Base-by-base conservation (phyloP, 2,113 vertebrate species). In the Hystrix cristata region DNA sequence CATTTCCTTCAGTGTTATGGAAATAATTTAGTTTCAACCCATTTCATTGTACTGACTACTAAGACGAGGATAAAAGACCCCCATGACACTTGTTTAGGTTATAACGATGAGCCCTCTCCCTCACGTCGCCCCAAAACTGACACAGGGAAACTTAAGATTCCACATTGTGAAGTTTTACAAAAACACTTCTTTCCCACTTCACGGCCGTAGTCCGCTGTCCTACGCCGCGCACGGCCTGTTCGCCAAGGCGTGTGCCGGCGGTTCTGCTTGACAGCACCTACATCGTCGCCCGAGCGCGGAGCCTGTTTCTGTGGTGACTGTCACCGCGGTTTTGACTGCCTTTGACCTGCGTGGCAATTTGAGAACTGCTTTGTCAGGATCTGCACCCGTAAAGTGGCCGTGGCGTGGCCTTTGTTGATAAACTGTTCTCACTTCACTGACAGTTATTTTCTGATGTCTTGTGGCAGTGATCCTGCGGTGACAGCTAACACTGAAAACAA, bases 391-490 rank as follows among this genome's bases (percentile, higher is more conserved):
- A 88, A 97, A 97, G 71, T 90, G 90, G 81, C 88, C 94, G 57
- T 87, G 55, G 80, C 51, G 0, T 69, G 96, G 96, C 95, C 97
- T 97, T 94, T 97, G 96, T 95, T 95, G 94, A 97, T 97, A 96
- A 97, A 97, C 94, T 97, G 90, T 85, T 97, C 84, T 97, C 96
- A 72, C 90, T 95, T 97, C 96, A 85, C 95, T 97, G 97, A 97
- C 97, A 92, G 96, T 87, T 92, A 71, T 46, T 90, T 95, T 87
- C 90, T 95, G 90, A 95, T 83, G 87, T 79, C 90, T 97, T 95
- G 25, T 81, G 85, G 88, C 95, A 90, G 95, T 97, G 96, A 97
- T 97, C 67, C 48, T 34, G 69, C 4, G 5, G 71, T 95, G 96
- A 95, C 96, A 97, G 87, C 69, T 87, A 97, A 84, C n/a, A 59